Base-by-base conservation (phyloP, 1,140 invertebrate genomes). In the Drosophila dunni region DNA sequence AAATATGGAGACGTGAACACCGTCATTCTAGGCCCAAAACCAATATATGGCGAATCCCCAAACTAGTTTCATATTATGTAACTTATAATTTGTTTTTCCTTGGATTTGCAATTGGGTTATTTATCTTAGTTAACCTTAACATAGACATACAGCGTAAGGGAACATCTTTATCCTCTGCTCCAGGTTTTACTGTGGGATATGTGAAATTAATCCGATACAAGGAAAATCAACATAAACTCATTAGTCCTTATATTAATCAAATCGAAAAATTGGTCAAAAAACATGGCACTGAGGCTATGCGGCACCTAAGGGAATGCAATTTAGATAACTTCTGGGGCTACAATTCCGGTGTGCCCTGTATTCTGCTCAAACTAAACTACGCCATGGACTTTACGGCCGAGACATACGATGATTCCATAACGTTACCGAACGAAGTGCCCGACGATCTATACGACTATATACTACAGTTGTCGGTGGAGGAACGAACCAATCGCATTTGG, bases 321-420 rank as follows among this genome's bases (percentile, higher is more conserved):
- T 42, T 51, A 24, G 82, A 88, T 58, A 13, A 56, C 6, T 54
- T 42, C 33, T 86, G 72, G 71, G 82, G 82, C 1, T 86, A 86
- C 40, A 6, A 34, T 6, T 29, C 50, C 1, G 53, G 60, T 1
- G 17, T n/a, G 7, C 84, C 83, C 1, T 89, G 83, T 34, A 36
- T 86, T 20, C 36, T 86, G 4, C 5, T 86, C 3, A 89, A 83
- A 56, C 20, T 86, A 0, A 89, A 86, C 40, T 60, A 53, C 15
- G 74, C 79, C 0, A 20, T 71, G 0, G 51, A 66, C n/a, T 86
- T 86, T n/a, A 17, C 20, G 3, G 65, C 72, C 0, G 1, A 15
- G 0, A 79, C 79, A 4, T 86, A 86, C 44, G 24, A 40, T 10
- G 67, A 76, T 17, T 53, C 65, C 0, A 40, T 57, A 1, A 13